A percentile compares a stretch with the other conserved stretches of the same genome.
Evolutionary conservation across 2,113 vertebrate genomes (phyloP).

Genomic region (Syngnathus floridae): DNA sequence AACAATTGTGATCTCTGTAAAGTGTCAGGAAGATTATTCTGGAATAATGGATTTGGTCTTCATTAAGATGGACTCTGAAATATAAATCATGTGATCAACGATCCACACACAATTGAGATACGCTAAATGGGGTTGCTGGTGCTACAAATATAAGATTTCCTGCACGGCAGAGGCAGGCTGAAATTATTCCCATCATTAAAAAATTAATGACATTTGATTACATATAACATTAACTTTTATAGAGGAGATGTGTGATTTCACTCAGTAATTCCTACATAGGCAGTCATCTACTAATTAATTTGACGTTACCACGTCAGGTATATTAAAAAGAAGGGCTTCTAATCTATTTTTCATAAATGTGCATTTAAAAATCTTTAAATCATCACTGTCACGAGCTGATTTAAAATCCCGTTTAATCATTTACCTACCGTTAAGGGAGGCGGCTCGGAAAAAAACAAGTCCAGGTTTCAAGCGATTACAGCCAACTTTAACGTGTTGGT

Average conservation of each 20-base stretch:
- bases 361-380: neutral
- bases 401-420: neutral
- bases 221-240: slow-evolving; percentile 12
- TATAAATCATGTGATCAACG: neutral
- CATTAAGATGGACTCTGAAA: neutral
- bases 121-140: neutral
- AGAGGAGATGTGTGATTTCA: slow-evolving; percentile 8
- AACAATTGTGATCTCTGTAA: neutral
- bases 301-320: slow-evolving; percentile 1
- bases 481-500: slow-evolving; percentile 13
- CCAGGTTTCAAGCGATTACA: slow-evolving; percentile 15
- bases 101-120: neutral
- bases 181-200: slow-evolving; percentile 2
- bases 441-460: neutral
- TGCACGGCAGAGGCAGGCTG: slow-evolving; percentile 1
- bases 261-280: slow-evolving; percentile 2
- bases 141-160: slow-evolving; percentile 3
- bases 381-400: neutral
- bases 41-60: neutral
- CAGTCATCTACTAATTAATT: neutral
- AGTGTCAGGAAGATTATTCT: neutral
- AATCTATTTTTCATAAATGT: neutral
- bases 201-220: slow-evolving; percentile 2
- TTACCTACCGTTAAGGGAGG: neutral
- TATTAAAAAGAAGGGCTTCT: neutral